Evolutionary conservation across 2,888 invertebrate species (phyloP), one percentile per base, ranked within the genome.

Genomic region (Drosophila pseudotalamancana): DNA sequence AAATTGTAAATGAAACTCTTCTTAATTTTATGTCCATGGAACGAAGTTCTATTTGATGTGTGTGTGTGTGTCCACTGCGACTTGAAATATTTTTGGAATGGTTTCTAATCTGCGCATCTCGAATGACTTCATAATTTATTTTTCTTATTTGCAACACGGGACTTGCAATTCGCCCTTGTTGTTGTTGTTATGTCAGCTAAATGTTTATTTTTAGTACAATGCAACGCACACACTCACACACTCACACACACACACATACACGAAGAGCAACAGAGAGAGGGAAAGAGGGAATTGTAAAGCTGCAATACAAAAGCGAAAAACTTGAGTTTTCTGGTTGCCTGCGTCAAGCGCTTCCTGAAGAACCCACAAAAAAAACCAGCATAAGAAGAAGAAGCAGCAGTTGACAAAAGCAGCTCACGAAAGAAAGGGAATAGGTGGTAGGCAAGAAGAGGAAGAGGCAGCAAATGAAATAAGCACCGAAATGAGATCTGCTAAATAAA

Each of bases 261-360:
- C 8, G 34, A 29, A 50, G 16, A 43, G 3, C n/a, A 27, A n/a
- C 3, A 1, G 1, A 19, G 12, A 37, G 12, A 40, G 16, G 35
- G 6, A 12, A 21, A 43, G 4, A n/a, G n/a, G n/a, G n/a, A 49
- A 50, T 70, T 71, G 19, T 39, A 43, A 63, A 46, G 37, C 50
- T 59, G 37, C 32, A 27, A 63, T 49, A 66, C 70, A 57, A 82
- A 54, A 59, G 69, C 59, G 59, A 48, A 61, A 54, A 69, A 74
- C 42, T 72, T 74, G 59, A 51, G 54, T 71, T 73, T 84, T 83
- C 83, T 77, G 88, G 74, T 83, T 84, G 88, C 88, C 72, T 84
- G 85, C 74, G 48, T 68, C 29, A 43, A 72, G 66, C 56, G 70
- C 77, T 88, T 88, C 88, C 88, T 88, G 76, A 61, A 73, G 55